Conservation (phyloP, 37 sponge, comb jelly and placozoan species). For the Ianthella basta region DNA sequence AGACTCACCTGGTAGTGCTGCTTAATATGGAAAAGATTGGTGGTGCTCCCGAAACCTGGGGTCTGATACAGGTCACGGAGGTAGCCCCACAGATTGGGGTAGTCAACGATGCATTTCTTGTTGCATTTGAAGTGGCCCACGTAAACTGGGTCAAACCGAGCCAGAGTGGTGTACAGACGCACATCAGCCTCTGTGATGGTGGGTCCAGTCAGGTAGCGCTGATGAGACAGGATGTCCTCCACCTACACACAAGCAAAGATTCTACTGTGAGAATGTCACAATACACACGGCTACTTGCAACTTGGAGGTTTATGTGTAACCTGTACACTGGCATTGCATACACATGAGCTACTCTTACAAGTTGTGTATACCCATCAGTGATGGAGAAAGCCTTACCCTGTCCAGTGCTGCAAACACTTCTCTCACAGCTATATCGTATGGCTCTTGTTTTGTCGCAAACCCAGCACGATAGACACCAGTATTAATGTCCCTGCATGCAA, state of each 20-base stretch:
- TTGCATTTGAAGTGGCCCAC: conserved; percentile 97
- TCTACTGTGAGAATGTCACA: no score
- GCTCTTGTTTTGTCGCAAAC: conserved; percentile 88
- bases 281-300: no score
- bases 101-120: conserved; percentile 86
- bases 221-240: conserved; percentile 75
- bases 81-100: conserved; percentile 89
- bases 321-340: no score
- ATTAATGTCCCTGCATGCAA: conserved; percentile 83
- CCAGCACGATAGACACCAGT: conserved; percentile 92
- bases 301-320: no score
- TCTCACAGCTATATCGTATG: conserved; percentile 80
- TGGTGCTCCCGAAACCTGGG: conserved; percentile 80
- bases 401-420: conserved; percentile 87
- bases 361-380: no score
- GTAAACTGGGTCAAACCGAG: conserved; percentile 91
- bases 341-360: no score
- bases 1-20: conserved; percentile 83
- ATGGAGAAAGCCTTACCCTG: conserved; percentile 43
- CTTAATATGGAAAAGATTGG: conserved; percentile 80
- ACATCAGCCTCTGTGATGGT: conserved; percentile 92
- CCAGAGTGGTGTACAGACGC: conserved; percentile 87
- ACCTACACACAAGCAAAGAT: conserved; percentile 33
- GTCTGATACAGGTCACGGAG: conserved; percentile 91
- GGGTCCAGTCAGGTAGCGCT: conserved; percentile 83